Evolutionary conservation across 2,888 invertebrate species (phyloP).

Genomic region (Synanthedon vespiformis): DNA sequence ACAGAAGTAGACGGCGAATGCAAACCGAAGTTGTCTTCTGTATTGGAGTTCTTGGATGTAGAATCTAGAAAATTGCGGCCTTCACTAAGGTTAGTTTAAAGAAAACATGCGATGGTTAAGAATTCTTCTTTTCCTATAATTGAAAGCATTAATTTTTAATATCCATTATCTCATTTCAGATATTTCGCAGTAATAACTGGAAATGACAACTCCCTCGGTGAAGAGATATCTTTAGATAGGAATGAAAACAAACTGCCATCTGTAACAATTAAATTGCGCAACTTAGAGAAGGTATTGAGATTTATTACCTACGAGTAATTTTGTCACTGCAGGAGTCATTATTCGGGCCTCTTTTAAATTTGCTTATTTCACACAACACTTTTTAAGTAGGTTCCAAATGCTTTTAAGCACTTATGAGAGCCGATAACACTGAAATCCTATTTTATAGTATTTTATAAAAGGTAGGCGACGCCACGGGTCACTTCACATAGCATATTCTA

Average conservation of each 20-base stretch:
- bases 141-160: too few species aligned
- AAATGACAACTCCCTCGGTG: background rate
- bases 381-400: too few species aligned
- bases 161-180: background rate
- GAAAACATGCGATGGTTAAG: too few species aligned
- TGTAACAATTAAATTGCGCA: background rate
- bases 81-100: slow-evolving; percentile 17
- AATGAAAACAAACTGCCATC: background rate
- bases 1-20: slow-evolving; percentile 5
- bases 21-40: slow-evolving; percentile 1
- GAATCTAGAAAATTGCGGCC: slow-evolving; percentile 19
- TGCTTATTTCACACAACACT: too few species aligned
- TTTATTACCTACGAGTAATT: background rate
- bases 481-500: too few species aligned
- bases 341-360: too few species aligned
- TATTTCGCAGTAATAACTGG: background rate
- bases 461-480: too few species aligned
- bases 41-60: slow-evolving; percentile 16
- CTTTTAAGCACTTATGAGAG: too few species aligned
- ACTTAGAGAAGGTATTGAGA: background rate
- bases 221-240: background rate
- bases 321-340: too few species aligned
- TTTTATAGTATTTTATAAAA: too few species aligned
- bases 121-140: too few species aligned
- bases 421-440: too few species aligned